Evolutionary conservation across 2,113 vertebrate genomes (phyloP).

Genomic region (Trogon surrucura): DNA sequence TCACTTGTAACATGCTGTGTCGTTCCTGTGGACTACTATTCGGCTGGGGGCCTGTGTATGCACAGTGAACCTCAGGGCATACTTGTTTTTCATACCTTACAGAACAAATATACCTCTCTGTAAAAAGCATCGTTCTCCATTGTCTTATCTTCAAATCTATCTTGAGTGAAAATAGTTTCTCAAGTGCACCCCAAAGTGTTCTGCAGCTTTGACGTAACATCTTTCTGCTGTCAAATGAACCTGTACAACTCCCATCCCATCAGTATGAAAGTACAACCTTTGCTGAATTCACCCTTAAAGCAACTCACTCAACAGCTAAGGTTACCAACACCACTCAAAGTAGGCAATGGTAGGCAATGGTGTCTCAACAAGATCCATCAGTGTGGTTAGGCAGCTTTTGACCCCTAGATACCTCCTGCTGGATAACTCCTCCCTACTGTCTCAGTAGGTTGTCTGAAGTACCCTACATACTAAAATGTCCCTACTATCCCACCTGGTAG

Average conservation of each 20-base stretch:
- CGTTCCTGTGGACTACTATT: neutral
- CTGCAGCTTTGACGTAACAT: neutral
- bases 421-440: neutral
- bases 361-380: neutral
- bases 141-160: neutral
- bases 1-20: neutral
- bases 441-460: neutral
- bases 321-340: no score
- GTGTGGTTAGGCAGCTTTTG: neutral
- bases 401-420: neutral
- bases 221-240: neutral
- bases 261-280: neutral
- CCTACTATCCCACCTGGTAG: neutral
- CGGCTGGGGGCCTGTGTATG: fast-evolving
- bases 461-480: neutral
- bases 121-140: neutral
- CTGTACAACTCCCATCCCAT: fast-evolving
- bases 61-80: neutral
- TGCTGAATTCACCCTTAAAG: neutral
- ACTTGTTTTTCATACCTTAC: neutral
- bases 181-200: neutral
- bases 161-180: neutral
- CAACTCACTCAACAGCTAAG: neutral
- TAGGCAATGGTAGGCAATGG: neutral
- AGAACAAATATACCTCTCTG: neutral